Evolutionary conservation across 2,113 vertebrate genomes (phyloP).

Genomic region (Microtus montanus): DNA sequence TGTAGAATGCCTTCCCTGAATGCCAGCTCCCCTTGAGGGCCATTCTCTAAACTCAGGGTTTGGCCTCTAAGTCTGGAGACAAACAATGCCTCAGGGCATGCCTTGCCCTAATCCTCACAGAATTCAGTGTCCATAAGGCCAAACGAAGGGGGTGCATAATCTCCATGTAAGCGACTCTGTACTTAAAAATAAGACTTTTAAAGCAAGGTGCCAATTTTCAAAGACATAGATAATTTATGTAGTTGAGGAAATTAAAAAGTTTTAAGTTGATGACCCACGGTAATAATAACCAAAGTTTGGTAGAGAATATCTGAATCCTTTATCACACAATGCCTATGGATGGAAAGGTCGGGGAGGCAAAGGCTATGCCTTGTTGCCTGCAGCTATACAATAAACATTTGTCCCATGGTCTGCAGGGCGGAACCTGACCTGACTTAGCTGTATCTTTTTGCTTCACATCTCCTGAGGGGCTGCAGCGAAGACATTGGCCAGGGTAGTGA

Average conservation of each 20-base stretch:
- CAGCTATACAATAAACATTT: not conserved
- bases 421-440: not conserved
- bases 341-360: not conserved
- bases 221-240: not conserved
- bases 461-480: not conserved
- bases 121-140: not conserved
- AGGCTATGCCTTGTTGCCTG: not conserved
- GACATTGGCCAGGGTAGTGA: not conserved
- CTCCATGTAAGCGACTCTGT: not conserved
- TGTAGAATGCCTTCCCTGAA: not conserved
- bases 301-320: not conserved
- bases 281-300: not conserved
- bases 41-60: not conserved
- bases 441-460: not conserved
- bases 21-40: not conserved
- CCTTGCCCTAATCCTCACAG: not conserved
- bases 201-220: conserved; percentile 1
- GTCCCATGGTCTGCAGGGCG: not conserved
- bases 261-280: not conserved
- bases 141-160: not conserved
- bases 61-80: not conserved
- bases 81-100: not conserved
- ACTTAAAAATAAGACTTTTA: not conserved
- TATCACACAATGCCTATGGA: not conserved
- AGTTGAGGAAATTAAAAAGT: conserved; percentile 28